These are phyloP conservation scores for Ptychodera flava DNA, from an alignment of 35 echinoderm and acorn worm genomes.

Conservation along the genomic window DNA sequence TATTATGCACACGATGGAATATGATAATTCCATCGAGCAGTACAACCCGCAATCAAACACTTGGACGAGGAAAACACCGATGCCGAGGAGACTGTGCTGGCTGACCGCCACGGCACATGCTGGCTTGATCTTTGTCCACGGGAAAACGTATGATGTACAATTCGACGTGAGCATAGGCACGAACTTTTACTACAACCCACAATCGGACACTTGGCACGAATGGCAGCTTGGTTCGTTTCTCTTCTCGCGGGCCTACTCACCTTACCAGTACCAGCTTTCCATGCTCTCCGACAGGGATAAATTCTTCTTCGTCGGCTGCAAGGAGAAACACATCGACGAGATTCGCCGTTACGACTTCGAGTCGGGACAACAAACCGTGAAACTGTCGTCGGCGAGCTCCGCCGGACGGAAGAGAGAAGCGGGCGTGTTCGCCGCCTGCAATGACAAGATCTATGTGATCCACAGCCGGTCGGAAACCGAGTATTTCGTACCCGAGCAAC, in stretches of 20 bases:
- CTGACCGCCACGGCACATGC: neutral
- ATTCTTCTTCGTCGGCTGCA: neutral
- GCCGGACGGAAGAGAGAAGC: neutral
- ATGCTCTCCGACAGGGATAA: neutral
- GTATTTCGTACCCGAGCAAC: neutral
- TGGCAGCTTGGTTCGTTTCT: neutral
- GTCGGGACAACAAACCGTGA: neutral
- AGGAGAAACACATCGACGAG: neutral
- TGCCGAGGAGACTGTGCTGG: neutral
- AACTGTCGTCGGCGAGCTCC: neutral
- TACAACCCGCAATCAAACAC: neutral
- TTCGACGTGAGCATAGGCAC: neutral
- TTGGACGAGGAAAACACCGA: neutral
- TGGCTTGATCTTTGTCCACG: neutral
- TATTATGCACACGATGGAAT: neutral
- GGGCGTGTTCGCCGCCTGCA: neutral
- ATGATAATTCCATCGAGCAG: neutral
- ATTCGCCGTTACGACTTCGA: neutral
- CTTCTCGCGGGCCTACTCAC: neutral
- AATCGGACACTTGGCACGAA: neutral
- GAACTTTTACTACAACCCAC: neutral
- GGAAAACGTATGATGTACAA: neutral
- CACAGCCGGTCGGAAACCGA: neutral
- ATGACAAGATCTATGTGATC: neutral
- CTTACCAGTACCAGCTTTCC: neutral